Evolutionary conservation across 2,888 invertebrate genomes (phyloP).

Genomic region (Eupithecia subfuscata): DNA sequence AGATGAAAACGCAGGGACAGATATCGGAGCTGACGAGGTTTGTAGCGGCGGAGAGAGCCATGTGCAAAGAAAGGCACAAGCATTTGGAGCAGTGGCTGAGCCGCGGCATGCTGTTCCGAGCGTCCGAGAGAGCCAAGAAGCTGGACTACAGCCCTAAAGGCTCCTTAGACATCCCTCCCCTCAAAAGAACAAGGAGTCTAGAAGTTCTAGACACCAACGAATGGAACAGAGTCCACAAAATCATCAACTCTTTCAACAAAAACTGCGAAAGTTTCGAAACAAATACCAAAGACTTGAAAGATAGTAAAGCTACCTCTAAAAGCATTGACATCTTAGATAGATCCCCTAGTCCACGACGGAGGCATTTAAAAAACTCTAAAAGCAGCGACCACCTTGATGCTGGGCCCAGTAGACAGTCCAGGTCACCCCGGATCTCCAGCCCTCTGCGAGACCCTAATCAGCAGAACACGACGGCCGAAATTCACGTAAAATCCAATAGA

Average conservation of each 20-base stretch:
- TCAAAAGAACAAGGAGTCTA: conserved; percentile 88
- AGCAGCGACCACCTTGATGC: conserved; percentile 76
- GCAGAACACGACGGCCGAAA: conserved; percentile 77
- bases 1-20: conserved; percentile 88
- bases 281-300: conserved; percentile 74
- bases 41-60: conserved; percentile 85
- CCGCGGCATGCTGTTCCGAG: conserved; percentile 85
- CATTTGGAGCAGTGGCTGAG: conserved; percentile 89
- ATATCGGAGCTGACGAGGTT: conserved; percentile 88
- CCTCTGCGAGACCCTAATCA: conserved; percentile 50
- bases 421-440: conserved; percentile 59
- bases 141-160: conserved; percentile 81
- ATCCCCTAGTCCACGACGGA: conserved; percentile 68
- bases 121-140: conserved; percentile 78
- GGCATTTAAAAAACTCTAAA: conserved; percentile 70
- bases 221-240: conserved; percentile 73
- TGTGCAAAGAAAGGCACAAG: conserved; percentile 86
- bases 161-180: conserved; percentile 81
- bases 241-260: conserved; percentile 72
- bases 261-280: conserved; percentile 69
- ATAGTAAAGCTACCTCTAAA: conserved; percentile 75
- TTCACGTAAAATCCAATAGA: conserved; percentile 75
- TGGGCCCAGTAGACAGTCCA: conserved; percentile 65
- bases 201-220: conserved; percentile 82
- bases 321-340: conserved; percentile 80